Evolutionary conservation across 1,140 invertebrate species (phyloP).

Genomic region (Mya arenaria): DNA sequence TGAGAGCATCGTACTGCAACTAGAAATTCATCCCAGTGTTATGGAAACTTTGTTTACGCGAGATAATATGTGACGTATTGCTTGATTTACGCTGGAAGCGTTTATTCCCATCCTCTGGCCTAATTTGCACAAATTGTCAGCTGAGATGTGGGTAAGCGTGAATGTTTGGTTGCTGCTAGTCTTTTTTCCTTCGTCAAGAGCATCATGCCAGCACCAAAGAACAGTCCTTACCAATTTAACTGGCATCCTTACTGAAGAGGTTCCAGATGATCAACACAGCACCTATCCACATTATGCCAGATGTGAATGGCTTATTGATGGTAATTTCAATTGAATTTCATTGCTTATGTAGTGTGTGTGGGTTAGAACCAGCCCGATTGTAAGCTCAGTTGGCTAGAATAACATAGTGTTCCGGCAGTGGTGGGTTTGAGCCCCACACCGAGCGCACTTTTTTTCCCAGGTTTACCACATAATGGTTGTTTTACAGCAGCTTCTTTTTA

Average conservation of each 20-base stretch:
- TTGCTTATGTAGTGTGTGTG: too few species aligned
- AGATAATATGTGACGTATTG: too few species aligned
- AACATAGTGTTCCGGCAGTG: too few species aligned
- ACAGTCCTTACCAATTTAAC: slow-evolving; percentile 80
- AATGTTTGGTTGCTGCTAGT: background rate
- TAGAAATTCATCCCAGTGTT: background rate
- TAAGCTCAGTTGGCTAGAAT: too few species aligned
- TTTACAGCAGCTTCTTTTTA: too few species aligned
- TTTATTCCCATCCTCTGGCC: slow-evolving; percentile 29
- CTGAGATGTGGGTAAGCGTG: slow-evolving; percentile 27
- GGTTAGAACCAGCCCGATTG: too few species aligned
- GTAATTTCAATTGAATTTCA: slow-evolving; percentile 78
- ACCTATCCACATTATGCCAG: slow-evolving; percentile 96
- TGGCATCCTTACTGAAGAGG: slow-evolving; percentile 96
- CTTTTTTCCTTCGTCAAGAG: background rate
- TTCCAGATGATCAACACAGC: slow-evolving; percentile 89
- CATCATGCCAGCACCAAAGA: slow-evolving; percentile 38
- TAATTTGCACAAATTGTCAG: slow-evolving; percentile 15
- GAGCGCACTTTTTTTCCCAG: too few species aligned
- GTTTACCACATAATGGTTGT: too few species aligned
- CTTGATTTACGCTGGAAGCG: background rate
- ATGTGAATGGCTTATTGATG: slow-evolving; percentile 97
- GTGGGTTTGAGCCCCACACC: too few species aligned
- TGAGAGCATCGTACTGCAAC: background rate
- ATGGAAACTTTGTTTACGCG: too few species aligned